Conservation (phyloP, 2,888 invertebrate genomes). For the Arrhopalites spinosus region DNA sequence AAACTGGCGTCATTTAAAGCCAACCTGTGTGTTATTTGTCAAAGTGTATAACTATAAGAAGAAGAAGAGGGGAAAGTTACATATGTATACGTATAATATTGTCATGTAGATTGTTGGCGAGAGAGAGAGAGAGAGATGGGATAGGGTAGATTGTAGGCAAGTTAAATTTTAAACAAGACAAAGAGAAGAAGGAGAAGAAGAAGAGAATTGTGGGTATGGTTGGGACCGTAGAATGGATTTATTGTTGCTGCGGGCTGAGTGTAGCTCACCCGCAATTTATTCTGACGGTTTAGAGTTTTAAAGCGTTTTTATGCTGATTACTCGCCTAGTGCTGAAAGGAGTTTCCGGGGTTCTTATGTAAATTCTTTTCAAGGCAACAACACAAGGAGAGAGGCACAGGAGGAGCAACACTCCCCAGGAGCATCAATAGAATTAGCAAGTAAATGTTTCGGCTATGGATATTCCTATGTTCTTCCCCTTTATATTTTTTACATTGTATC, state of each 20-base stretch:
- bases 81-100: no score
- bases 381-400: no score
- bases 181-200: background rate
- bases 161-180: background rate
- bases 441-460: constrained; percentile 32
- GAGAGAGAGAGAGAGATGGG: no score
- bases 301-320: constrained; percentile 39
- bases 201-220: background rate
- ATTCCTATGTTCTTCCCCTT: constrained; percentile 3
- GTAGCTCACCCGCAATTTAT: constrained; percentile 34
- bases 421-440: constrained; percentile 38
- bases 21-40: no score
- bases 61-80: no score
- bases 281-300: constrained; percentile 37
- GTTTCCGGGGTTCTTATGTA: constrained; percentile 30
- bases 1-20: no score
- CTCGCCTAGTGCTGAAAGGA: constrained; percentile 33
- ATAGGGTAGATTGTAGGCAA: background rate
- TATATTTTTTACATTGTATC: background rate
- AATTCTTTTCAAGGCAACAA: constrained; percentile 28
- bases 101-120: no score
- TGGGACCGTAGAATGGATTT: constrained; percentile 26
- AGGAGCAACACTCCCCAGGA: constrained; percentile 12
- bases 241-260: constrained; percentile 36
- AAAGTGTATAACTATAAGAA: no score